phyloP scores from a whole-genome alignment of 1,140 invertebrate species.

The Lepidurus packardi region DNA sequence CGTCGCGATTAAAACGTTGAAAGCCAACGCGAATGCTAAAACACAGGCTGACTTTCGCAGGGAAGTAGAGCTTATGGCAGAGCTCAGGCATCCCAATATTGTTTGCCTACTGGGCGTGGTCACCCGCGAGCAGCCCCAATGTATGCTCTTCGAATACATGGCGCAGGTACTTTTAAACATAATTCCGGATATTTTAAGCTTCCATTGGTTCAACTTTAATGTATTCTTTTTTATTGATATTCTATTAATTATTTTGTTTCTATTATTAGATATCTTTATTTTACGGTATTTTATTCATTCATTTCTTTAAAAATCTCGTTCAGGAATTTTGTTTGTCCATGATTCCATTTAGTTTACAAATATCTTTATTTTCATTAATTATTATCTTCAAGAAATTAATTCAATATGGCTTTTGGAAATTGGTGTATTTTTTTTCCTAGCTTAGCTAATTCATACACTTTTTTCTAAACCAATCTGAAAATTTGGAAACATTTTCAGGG shows the following conservation, averaged over 20 bases:
- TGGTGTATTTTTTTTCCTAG: background rate
- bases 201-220: background rate
- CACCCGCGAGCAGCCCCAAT: conserved; percentile 82
- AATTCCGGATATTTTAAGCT: background rate
- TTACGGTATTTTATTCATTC: too few relatives aligned
- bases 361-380: too few relatives aligned
- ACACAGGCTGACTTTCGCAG: conserved; percentile 85
- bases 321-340: too few relatives aligned
- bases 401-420: background rate
- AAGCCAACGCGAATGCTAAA: conserved; percentile 85
- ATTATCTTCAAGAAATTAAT: too few relatives aligned
- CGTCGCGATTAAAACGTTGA: conserved; percentile 90
- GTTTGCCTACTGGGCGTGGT: conserved; percentile 90
- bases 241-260: background rate
- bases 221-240: background rate
- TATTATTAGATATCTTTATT: background rate
- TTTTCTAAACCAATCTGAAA: too few relatives aligned
- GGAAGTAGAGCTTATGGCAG: conserved; percentile 83
- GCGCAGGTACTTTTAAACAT: conserved; percentile 48
- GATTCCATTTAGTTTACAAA: too few relatives aligned
- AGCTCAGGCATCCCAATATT: conserved; percentile 90
- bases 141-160: conserved; percentile 96
- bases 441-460: background rate
- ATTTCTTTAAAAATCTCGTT: too few relatives aligned
- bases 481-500: conserved; percentile 51